phyloP scores from a whole-genome alignment of 2,888 invertebrate species.

The Microplitis manilae region DNA sequence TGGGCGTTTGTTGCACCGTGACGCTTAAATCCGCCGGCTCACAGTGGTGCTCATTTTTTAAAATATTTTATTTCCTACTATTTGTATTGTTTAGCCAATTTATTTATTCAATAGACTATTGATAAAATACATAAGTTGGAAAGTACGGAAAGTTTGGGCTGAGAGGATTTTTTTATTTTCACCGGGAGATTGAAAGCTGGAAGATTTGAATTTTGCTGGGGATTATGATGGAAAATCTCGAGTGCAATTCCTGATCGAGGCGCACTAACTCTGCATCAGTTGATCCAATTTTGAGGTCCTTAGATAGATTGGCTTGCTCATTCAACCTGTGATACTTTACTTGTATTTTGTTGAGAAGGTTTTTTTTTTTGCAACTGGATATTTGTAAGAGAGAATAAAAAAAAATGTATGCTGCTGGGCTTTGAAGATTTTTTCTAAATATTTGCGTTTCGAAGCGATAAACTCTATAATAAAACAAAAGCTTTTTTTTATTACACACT shows the following conservation, averaged over 20 bases:
- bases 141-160: not conserved
- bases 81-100: not conserved
- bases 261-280: not conserved
- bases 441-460: not conserved
- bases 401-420: not conserved
- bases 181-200: not conserved
- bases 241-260: not conserved
- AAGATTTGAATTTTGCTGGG: not conserved
- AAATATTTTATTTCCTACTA: conserved; percentile 15
- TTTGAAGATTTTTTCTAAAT: not conserved
- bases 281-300: not conserved
- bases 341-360: not conserved
- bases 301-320: not conserved
- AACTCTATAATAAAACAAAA: conserved; percentile 8
- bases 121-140: no score
- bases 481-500: not conserved
- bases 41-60: conserved; percentile 22
- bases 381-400: not conserved
- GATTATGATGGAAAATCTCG: conserved; percentile 2
- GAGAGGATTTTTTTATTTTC: not conserved
- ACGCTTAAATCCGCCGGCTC: conserved; percentile 18
- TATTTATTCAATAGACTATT: not conserved
- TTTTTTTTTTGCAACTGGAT: not conserved
- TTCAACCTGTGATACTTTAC: not conserved
- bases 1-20: conserved; percentile 26